Evolutionary conservation across 1,140 invertebrate species (phyloP).

Genomic region (Orchestia grillus): DNA sequence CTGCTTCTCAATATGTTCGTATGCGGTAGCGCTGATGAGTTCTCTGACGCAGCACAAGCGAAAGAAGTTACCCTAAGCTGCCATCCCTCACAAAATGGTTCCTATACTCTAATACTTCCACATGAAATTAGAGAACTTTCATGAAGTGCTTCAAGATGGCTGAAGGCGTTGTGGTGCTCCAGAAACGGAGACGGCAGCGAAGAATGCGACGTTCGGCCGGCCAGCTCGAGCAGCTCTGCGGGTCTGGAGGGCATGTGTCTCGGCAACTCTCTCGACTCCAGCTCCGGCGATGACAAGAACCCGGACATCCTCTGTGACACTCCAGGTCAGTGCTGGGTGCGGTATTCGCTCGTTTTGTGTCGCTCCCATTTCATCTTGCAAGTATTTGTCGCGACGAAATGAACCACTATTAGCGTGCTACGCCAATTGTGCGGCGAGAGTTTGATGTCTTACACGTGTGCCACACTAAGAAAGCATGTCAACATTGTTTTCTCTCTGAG

Average conservation of each 20-base stretch:
- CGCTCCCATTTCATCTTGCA: background rate
- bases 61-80: background rate
- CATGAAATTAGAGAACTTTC: background rate
- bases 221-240: constrained; percentile 49
- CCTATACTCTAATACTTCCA: background rate
- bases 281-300: constrained; percentile 55
- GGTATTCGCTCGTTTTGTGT: background rate
- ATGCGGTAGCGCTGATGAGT: background rate
- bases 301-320: constrained; percentile 53
- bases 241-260: constrained; percentile 30
- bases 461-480: background rate
- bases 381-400: background rate
- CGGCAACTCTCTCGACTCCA: constrained; percentile 41
- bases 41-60: background rate
- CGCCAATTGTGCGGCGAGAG: background rate
- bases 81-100: background rate
- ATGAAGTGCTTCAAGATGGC: background rate
- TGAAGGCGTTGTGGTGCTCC: background rate
- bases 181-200: constrained; percentile 45
- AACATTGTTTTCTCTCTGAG: background rate
- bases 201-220: background rate
- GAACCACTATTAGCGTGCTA: background rate
- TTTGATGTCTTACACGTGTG: background rate
- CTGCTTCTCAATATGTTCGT: background rate
- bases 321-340: background rate